Evolutionary conservation across 1,140 invertebrate genomes (phyloP).

Genomic region (Drosophila neocordata): DNA sequence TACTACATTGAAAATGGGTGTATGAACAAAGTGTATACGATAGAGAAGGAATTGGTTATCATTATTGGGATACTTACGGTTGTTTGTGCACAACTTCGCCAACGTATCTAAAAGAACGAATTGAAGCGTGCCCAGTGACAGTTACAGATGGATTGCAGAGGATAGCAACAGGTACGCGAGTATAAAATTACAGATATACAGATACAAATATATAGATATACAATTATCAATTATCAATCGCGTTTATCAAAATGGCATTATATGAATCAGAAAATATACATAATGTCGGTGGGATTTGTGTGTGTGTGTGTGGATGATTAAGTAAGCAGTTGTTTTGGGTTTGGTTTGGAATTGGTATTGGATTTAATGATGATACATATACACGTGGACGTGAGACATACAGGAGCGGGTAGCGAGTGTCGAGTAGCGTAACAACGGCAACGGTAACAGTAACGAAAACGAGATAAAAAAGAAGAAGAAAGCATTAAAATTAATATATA

Average conservation of each 20-base stretch:
- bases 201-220: conserved; percentile 52
- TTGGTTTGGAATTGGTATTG: conserved; percentile 27
- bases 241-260: conserved; percentile 35
- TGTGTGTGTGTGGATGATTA: neutral
- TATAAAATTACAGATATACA: conserved; percentile 38
- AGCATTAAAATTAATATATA: conserved; percentile 64
- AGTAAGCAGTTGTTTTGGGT: conserved; percentile 9
- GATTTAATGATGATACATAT: conserved; percentile 29
- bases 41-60: neutral
- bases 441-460: conserved; percentile 49
- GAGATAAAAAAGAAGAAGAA: conserved; percentile 48
- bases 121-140: conserved; percentile 44
- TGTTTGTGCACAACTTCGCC: conserved; percentile 89
- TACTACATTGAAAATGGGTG: neutral
- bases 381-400: conserved; percentile 35
- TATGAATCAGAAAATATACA: conserved; percentile 27
- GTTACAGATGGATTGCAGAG: conserved; percentile 31
- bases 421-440: conserved; percentile 33
- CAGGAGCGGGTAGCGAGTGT: conserved; percentile 21
- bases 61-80: conserved; percentile 85
- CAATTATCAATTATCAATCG: conserved; percentile 26
- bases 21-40: neutral
- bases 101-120: conserved; percentile 82
- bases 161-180: conserved; percentile 8
- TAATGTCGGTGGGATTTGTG: no score